Percentiles rank a stretch among this genome's conserved stretches.
phyloP scores from a whole-genome alignment of 2,797 vertebrate genomes.

The Hoplostethus atlanticus region DNA sequence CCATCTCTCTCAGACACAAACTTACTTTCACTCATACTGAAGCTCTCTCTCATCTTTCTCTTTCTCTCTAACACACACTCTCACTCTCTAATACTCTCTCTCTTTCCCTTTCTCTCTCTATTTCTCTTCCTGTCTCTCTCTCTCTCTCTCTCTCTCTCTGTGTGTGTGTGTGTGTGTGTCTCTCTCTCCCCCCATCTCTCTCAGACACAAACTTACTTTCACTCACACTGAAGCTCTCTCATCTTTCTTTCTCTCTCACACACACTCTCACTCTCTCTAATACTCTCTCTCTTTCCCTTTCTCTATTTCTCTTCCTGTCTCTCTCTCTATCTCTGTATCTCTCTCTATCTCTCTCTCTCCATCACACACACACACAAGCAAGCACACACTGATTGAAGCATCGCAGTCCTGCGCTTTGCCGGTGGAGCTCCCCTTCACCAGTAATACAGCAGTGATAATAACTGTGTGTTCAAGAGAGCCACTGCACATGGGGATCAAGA shows the following conservation, averaged over 20 bases:
- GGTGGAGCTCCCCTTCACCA: constrained; percentile 37
- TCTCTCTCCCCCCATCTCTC: neutral
- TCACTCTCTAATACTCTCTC: neutral
- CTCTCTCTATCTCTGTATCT: constrained; percentile 13
- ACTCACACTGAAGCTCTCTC: neutral
- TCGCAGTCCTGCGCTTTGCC: constrained; percentile 17
- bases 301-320: neutral
- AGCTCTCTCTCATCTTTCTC: neutral
- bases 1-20: neutral
- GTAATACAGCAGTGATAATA: constrained; percentile 44
- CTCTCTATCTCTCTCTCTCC: neutral
- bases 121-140: neutral
- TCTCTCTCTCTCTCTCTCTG: neutral
- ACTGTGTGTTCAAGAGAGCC: constrained; percentile 42
- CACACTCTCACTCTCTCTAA: neutral
- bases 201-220: neutral
- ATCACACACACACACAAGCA: constrained; percentile 2
- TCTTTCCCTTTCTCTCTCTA: neutral
- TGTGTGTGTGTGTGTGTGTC: no score
- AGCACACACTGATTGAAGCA: constrained; percentile 15
- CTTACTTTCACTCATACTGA: neutral
- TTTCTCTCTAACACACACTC: neutral
- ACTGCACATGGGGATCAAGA: constrained; percentile 13
- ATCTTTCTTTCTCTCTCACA: neutral
- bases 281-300: no score